These are phyloP conservation scores for Suillia variegata DNA, from an alignment of 2,888 invertebrate genomes.

Conservation along the genomic window DNA sequence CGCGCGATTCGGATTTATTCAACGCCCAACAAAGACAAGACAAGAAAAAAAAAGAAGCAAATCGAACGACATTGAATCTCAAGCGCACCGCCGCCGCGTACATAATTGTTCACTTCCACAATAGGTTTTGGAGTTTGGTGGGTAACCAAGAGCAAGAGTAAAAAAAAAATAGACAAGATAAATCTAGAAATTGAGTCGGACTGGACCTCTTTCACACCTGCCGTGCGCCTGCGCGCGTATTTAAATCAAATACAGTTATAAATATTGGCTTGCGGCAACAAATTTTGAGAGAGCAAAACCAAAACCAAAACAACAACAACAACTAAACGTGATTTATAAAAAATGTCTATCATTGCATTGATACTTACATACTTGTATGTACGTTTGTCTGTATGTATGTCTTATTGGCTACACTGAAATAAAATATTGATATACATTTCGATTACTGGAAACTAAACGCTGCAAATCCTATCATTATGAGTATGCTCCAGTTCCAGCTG, in stretches of 20 bases:
- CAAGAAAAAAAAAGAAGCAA: too few species aligned
- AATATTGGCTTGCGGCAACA: conserved; percentile 17
- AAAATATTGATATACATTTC: too few species aligned
- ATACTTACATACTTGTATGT: too few species aligned
- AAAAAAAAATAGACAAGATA: neutral
- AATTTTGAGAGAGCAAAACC: too few species aligned
- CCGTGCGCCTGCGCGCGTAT: conserved; percentile 5
- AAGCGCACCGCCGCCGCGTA: neutral
- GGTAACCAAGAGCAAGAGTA: too few species aligned
- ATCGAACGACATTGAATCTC: neutral
- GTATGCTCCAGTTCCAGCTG: too few species aligned
- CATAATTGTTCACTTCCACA: neutral
- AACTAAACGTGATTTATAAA: neutral
- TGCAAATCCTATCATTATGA: too few species aligned
- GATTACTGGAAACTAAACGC: too few species aligned
- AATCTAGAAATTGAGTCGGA: neutral
- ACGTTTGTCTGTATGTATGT: too few species aligned
- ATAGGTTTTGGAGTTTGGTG: neutral
- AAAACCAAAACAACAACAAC: neutral
- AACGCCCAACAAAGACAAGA: neutral
- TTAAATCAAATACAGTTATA: conserved; percentile 10
- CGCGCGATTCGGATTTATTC: neutral
- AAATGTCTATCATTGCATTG: neutral
- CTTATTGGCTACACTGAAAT: too few species aligned
- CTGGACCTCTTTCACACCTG: conserved; percentile 14